Evolutionary conservation across 2,888 invertebrate genomes (phyloP), one percentile per base, ranked within the genome.

Genomic region (Papilio protenor): DNA sequence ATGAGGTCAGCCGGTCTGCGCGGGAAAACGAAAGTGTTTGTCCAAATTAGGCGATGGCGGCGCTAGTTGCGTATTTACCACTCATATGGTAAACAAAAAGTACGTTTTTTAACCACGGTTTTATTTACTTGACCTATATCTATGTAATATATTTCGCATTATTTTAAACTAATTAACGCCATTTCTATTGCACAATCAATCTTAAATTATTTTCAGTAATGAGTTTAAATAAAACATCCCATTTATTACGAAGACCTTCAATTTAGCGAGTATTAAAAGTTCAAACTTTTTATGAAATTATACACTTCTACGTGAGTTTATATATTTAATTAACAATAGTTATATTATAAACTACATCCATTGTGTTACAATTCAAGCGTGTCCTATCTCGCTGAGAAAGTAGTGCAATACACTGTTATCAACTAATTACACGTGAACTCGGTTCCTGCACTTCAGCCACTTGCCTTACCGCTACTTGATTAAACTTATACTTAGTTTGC

Each of bases 1-100:
- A 69, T 78, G 66, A 78, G 78, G 78, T 78, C 78, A 78, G 45
- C 66, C 75, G 75, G 72, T 72, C 72, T 33, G 78, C 66, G 75
- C 66, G 78, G 47, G 69, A 75, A 75, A 76, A 66, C 66, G 73
- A 78, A 73, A 75, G 75, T 75, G 47, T 45, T 61, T 52, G 55
- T 73, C 70, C 71, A 52, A 75, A 78, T 78, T 76, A 66, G 78
- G 73, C 61, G 27, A 40, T 8, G 27, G 64, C 16, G 27, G 75
- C 55, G 40, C 71, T 72, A 61, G 27, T 61, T 27, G 23, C 59
- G 64, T n/a, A 27, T 27, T 6, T 77, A 64, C 40, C 75, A 72
- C 55, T 47, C 61, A 14, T 74, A 69, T 74, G 72, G 64, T 73
- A 66, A 64, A 57, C 40, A 64, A 49, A 47, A 75, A 73, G 12